phyloP scores from a whole-genome alignment of 2,113 vertebrate genomes.

The Zosterops japonicus region DNA sequence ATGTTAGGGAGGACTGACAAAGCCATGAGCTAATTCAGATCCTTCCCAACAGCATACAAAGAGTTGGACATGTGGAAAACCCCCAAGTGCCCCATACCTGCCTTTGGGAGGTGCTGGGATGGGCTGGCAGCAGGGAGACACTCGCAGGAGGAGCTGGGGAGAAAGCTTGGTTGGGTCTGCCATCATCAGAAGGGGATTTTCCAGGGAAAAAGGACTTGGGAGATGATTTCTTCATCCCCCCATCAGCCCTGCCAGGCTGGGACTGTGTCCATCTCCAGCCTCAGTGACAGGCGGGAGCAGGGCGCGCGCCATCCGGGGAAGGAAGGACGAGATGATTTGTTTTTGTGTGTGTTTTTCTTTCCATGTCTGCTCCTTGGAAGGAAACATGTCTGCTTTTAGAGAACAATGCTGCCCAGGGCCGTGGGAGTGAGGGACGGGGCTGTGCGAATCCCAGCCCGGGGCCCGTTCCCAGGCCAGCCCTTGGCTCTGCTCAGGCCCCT shows the following conservation, averaged over 20 bases:
- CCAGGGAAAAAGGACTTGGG: not conserved
- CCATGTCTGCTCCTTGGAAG: conserved; percentile 65
- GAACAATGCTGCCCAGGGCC: conserved; percentile 59
- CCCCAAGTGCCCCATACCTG: not conserved
- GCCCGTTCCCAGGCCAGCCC: conserved; percentile 12
- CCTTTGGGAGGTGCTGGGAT: not conserved
- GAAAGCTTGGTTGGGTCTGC: not conserved
- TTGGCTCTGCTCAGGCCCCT: accelerated
- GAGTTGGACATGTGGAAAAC: accelerated
- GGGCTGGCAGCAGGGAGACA: not conserved
- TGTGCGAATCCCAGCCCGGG: not conserved
- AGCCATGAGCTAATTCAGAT: not conserved
- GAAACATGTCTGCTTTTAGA: conserved; percentile 61
- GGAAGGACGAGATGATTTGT: conserved; percentile 63
- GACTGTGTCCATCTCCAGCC: not conserved
- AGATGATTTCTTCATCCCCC: not conserved
- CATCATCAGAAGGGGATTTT: not conserved
- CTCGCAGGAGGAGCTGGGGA: accelerated
- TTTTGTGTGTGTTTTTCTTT: conserved; percentile 65
- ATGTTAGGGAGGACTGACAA: not conserved
- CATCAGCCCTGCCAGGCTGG: not conserved
- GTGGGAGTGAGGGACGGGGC: conserved; percentile 47
- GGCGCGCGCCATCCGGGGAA: conserved; percentile 22
- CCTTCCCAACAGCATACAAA: not conserved
- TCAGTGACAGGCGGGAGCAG: not conserved